phyloP scores from a whole-genome alignment of 2,113 vertebrate species.

The Arvicanthis niloticus region DNA sequence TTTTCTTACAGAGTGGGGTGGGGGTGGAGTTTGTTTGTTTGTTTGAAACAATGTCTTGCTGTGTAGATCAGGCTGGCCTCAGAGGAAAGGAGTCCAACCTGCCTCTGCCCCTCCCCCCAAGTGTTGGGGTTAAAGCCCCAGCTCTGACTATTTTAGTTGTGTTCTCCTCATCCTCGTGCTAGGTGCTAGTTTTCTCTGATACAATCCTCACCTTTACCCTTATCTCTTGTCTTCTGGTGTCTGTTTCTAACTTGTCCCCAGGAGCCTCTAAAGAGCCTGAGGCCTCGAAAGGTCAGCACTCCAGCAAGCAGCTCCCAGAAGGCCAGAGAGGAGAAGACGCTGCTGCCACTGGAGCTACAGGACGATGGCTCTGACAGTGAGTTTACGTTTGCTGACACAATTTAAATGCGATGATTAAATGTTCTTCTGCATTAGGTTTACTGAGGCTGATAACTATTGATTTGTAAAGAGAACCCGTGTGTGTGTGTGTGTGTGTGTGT shows the following conservation, averaged over 20 bases:
- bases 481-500: not conserved
- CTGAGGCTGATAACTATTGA: not conserved
- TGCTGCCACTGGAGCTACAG: slow-evolving; percentile 89
- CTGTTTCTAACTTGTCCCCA: slow-evolving; percentile 60
- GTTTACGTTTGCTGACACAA: not conserved
- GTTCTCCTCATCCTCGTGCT: not conserved
- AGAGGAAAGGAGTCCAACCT: not conserved
- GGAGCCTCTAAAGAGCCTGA: slow-evolving; percentile 95
- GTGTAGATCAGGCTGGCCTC: not conserved
- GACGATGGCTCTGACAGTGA: slow-evolving; percentile 93
- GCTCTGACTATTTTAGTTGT: not conserved
- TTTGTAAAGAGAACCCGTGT: not conserved
- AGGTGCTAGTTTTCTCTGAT: not conserved
- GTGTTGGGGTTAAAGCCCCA: not conserved
- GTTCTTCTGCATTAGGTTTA: not conserved
- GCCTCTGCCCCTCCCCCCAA: not conserved
- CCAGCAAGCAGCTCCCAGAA: slow-evolving; percentile 89
- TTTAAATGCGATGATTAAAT: not conserved
- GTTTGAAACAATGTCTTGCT: not conserved
- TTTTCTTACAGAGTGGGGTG: not conserved
- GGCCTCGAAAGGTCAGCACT: slow-evolving; percentile 89
- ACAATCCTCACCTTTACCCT: not conserved
- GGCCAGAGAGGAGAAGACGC: slow-evolving; percentile 88
- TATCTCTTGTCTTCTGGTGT: not conserved
- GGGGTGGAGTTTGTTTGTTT: not conserved